phyloP scores from a whole-genome alignment of 2,113 vertebrate species.

The Lepus europaeus region DNA sequence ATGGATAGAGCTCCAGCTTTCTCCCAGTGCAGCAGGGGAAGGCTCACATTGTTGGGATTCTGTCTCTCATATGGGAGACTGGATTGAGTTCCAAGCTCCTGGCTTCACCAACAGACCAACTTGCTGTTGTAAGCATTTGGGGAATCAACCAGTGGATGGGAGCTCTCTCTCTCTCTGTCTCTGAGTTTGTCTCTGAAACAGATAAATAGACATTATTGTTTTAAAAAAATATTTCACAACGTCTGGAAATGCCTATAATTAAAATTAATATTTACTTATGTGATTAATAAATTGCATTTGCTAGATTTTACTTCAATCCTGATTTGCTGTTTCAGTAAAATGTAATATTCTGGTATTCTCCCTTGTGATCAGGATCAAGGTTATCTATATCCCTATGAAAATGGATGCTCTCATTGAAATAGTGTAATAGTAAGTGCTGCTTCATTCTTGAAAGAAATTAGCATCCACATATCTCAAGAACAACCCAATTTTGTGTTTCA shows the following conservation, averaged over 20 bases:
- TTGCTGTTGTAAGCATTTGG: too few relatives aligned
- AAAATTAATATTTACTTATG: background rate
- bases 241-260: background rate
- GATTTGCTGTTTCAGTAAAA: background rate
- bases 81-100: too few relatives aligned
- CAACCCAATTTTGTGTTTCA: background rate
- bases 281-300: background rate
- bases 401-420: background rate
- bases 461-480: background rate
- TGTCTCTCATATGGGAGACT: too few relatives aligned
- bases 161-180: too few relatives aligned
- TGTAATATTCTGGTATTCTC: background rate
- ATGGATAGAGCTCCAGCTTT: too few relatives aligned
- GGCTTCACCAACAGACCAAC: too few relatives aligned
- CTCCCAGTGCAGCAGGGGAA: too few relatives aligned
- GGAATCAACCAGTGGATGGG: too few relatives aligned
- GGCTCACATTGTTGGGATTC: too few relatives aligned
- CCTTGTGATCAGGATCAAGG: background rate
- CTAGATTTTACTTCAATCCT: background rate
- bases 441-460: background rate
- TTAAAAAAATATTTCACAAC: background rate
- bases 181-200: too few relatives aligned
- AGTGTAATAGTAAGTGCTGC: background rate
- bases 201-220: too few relatives aligned
- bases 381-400: background rate